Evolutionary conservation across 2,888 invertebrate genomes (phyloP).

Genomic region (Autographa pulchrina): DNA sequence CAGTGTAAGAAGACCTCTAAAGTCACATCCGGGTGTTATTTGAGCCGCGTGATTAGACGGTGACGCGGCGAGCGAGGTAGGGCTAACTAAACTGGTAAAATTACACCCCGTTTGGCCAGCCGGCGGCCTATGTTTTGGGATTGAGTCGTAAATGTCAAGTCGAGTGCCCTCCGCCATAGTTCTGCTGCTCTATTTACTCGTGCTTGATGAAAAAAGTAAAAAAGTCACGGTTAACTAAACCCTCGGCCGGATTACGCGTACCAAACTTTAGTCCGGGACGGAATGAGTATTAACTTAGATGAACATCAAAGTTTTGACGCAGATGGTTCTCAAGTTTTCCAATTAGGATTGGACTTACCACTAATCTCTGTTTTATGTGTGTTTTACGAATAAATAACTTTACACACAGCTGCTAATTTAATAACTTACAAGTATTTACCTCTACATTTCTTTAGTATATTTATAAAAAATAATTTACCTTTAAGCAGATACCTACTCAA

Average conservation of each 20-base stretch:
- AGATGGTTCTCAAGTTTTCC: conserved; percentile 73
- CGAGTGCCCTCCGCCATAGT: conserved; percentile 82
- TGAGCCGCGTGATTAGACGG: conserved; percentile 45
- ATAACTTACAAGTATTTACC: conserved; percentile 37
- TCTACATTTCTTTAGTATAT: not conserved
- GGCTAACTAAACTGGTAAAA: conserved; percentile 79
- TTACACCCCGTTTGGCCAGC: conserved; percentile 75
- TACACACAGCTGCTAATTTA: conserved; percentile 52
- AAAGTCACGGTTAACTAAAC: conserved; percentile 70
- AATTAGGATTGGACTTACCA: conserved; percentile 65
- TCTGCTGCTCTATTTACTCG: conserved; percentile 82
- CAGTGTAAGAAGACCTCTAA: conserved; percentile 72
- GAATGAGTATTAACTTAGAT: conserved; percentile 75
- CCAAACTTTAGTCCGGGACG: conserved; percentile 69
- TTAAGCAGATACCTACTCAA: not conserved
- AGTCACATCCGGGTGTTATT: conserved; percentile 58
- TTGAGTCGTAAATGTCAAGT: conserved; percentile 89
- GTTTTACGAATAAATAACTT: conserved; percentile 43
- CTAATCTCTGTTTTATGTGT: conserved; percentile 60
- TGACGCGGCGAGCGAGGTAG: conserved; percentile 64
- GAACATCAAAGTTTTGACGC: conserved; percentile 68
- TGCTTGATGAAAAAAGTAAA: conserved; percentile 76
- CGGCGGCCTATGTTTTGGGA: conserved; percentile 83
- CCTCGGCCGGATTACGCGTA: conserved; percentile 71
- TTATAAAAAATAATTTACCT: too few species aligned